Base-by-base conservation (phyloP, 1,140 invertebrate species). In the Trichogramma pretiosum region DNA sequence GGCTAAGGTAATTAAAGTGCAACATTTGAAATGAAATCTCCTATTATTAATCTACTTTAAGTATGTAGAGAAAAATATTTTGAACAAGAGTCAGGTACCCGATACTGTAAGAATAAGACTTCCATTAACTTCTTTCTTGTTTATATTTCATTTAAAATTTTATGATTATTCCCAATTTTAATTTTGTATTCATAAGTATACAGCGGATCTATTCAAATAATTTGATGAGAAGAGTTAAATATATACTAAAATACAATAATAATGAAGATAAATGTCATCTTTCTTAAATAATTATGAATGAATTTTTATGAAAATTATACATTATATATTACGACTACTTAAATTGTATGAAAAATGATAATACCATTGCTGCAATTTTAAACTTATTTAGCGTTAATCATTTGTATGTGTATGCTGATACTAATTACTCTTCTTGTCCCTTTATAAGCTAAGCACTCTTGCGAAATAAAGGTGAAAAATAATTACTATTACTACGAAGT, bases 271-370 rank as follows among this genome's bases (percentile, higher is more conserved):
- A 39, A 34, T 33, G 30, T 46, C 43, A 51, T 41, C 38, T 46
- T 46, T 51, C 32, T 30, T 51, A 46, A 36, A 46, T 50, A 40
- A 45, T 18, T 40, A 42, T 41, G 14, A 51, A 50, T 51, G 3
- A 21, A 51, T 51, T 51, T 46, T 28, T 51, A 46, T 51, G 32
- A 51, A 14, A 51, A 51, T 46, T 28, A 36, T 41, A 45, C 37
- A 37, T 40, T 22, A 22, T n/a, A n/a, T 28, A 28, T 28, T 28
- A 28, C 24, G 11, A n/a, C n/a, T n/a, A n/a, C n/a, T n/a, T n/a
- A n/a, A n/a, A n/a, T n/a, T n/a, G 35, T 39, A 33, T n/a, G 33
- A 23, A 28, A 43, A 14, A 43, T 43, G 21, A 34, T 28, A 30
- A 19, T 38, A 46, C 5, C 16, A n/a, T n/a, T 8, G 24, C 34